Evolutionary conservation across 2,888 invertebrate species (phyloP).

Genomic region (Drepanosiphum platanoidis): DNA sequence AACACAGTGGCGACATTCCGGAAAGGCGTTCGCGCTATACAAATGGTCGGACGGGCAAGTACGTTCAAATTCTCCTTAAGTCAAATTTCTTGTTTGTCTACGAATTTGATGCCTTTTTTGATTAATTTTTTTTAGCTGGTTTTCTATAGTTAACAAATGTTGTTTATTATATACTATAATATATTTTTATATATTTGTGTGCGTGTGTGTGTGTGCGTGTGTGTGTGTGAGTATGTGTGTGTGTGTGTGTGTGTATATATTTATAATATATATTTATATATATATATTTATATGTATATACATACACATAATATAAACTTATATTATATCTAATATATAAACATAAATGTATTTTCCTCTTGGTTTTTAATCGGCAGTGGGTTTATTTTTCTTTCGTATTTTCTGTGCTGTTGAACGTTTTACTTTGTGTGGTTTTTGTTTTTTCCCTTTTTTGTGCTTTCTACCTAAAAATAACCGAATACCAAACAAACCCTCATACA

Average conservation of each 20-base stretch:
- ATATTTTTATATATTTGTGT: slow-evolving; percentile 24
- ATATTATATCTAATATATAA: slow-evolving; percentile 17
- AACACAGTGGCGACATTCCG: slow-evolving; percentile 97
- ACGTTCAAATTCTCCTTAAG: slow-evolving; percentile 71
- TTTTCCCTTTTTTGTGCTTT: slow-evolving; percentile 49
- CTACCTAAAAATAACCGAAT: background rate
- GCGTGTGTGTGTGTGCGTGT: slow-evolving; percentile 7
- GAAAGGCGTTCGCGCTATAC: slow-evolving; percentile 99
- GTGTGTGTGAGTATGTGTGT: background rate
- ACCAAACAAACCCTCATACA: slow-evolving; percentile 9
- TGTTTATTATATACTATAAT: slow-evolving; percentile 12
- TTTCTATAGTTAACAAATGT: slow-evolving; percentile 56
- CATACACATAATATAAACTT: no score
- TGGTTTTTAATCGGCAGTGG: slow-evolving; percentile 54
- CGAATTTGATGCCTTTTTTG: slow-evolving; percentile 55
- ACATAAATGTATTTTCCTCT: slow-evolving; percentile 55
- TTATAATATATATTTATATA: no score
- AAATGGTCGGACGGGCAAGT: slow-evolving; percentile 98
- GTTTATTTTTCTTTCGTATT: slow-evolving; percentile 54
- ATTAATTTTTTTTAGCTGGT: slow-evolving; percentile 61
- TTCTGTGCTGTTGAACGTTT: slow-evolving; percentile 61
- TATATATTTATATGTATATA: slow-evolving; percentile 4
- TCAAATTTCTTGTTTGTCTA: slow-evolving; percentile 62
- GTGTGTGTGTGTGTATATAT: background rate
- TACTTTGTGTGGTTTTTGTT: slow-evolving; percentile 62